Evolutionary conservation across 1,140 invertebrate genomes (phyloP), one percentile per base, ranked within the genome.

Genomic region (Lepidostoma basale): DNA sequence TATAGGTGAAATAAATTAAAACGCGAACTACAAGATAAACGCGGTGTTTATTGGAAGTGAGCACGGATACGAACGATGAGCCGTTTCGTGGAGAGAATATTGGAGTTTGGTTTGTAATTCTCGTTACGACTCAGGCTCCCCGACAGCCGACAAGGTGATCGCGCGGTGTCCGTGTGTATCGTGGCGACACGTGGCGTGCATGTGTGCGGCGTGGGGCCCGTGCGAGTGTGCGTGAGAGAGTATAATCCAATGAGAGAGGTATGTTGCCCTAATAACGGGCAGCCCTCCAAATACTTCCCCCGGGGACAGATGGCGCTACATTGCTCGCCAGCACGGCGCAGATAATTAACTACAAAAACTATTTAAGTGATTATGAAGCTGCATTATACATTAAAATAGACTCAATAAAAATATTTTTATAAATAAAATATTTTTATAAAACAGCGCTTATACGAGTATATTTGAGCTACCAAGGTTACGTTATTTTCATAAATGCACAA

Each of bases 221-320:
- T 42, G 22, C n/a, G 14, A 9, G 52, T 36, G 30, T 56, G 30
- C 22, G 52, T 56, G 28, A 6, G 16, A 56, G 59, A 40, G 25
- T 62, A 42, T 62, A 62, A 62, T 62, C 59, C 59, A 62, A 62
- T 62, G 59, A 62, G 59, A 62, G 59, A 64, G 62, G 62, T 64
- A 64, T 64, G 45, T 36, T 49, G 40, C 40, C 42, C 59, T 64
- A 64, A 64, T 64, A 64, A 64, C 62, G 44, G 62, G 45, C 62
- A 64, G 44, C 62, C 62, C 62, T 64, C 62, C 26, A 20, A 33
- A 49, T 22, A 52, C 62, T 64, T 64, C 45, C 62, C 62, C 33
- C 28, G 62, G 62, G 62, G 62, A 52, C 62, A 64, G 62, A 49
- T 64, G 62, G 62, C 62, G 62, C 62, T 64, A 64, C n/a, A 33